Evolutionary conservation across 2,888 invertebrate genomes (phyloP).

Genomic region (Conistra vaccinii): DNA sequence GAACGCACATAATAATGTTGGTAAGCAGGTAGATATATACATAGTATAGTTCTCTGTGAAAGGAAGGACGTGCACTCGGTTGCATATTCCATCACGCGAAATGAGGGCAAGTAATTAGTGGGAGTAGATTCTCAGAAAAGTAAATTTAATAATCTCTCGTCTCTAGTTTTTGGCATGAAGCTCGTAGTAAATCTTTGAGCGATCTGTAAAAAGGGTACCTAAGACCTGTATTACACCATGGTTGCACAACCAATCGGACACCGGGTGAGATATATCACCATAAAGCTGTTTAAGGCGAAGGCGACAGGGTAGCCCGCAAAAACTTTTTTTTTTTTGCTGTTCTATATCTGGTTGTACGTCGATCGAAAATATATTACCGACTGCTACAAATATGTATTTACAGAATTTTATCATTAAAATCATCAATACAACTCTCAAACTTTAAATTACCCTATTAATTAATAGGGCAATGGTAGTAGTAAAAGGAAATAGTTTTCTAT

Average conservation of each 20-base stretch:
- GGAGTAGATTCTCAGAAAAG: constrained; percentile 63
- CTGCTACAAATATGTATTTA: background rate
- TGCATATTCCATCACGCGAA: constrained; percentile 74
- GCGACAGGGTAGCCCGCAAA: background rate
- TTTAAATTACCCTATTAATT: no score
- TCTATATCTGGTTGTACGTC: background rate
- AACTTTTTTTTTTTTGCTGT: background rate
- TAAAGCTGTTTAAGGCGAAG: background rate
- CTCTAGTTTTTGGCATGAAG: constrained; percentile 27
- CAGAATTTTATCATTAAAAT: background rate
- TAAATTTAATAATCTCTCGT: constrained; percentile 50
- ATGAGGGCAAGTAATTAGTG: constrained; percentile 71
- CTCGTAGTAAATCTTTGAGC: background rate
- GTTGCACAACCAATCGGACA: background rate
- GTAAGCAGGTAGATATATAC: constrained; percentile 28
- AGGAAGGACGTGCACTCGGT: constrained; percentile 61
- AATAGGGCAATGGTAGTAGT: no score
- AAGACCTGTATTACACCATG: background rate
- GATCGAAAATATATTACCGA: background rate
- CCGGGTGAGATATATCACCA: background rate
- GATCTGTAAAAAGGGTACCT: background rate
- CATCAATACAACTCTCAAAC: background rate
- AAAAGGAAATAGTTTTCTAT: no score
- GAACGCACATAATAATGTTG: constrained; percentile 54
- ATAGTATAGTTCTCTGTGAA: constrained; percentile 26